Evolutionary conservation across 2,888 invertebrate genomes (phyloP), one percentile per base, ranked within the genome.

Genomic region (Bursaphelenchus okinawaensis): DNA sequence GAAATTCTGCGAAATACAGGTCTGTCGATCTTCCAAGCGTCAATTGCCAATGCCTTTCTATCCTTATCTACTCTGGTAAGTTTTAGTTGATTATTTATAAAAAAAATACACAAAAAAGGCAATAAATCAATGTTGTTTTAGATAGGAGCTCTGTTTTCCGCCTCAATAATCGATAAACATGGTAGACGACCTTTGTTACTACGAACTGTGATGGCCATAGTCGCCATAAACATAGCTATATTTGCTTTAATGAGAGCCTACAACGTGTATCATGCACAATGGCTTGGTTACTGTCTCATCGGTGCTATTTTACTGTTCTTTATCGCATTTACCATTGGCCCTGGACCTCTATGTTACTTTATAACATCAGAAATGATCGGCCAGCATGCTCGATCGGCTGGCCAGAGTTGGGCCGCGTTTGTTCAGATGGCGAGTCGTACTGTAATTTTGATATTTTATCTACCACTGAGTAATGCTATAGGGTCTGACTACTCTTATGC

Each of bases 381-480:
- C 23, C 73, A 74, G 58, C 66, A 73, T 9, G 75, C 76, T 7
- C 54, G 77, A 58, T 74, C 75, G 54, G 75, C 77, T 20, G 75
- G 74, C 0, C 78, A 78, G 65, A 71, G 73, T 58, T 78, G 78
- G 78, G 71, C 76, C 8, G 69, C 70, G 29, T 71, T 76, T 26
- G 73, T 75, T 31, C 77, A 78, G 51, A 77, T 78, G 78, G 60
- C 69, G 63, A 78, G 78, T 23, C 74, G 78, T 19, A 68, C 77
- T 27, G 55, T 77, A 0, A 58, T 77, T 23, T 72, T 78, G 12
- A 68, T 73, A 16, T 68, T 70, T 12, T 78, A 72, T 56, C 68
- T 75, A 22, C 78, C 78, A 1, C 65, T 78, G 69, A 75, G 73
- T 59, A 74, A 74, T 65, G 63, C 62, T 50, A 65, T 78, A 0